Evolutionary conservation across 1,140 invertebrate species (phyloP).

Genomic region (Caenorhabditis elegans): WBcel235 BX284605.5:14979501-14980000

Average conservation of each 20-base stretch:
- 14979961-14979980: constrained; percentile 10
- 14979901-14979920: not conserved
- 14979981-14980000: not conserved
- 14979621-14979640: too few species aligned
- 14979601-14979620: too few species aligned
- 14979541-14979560: too few species aligned
- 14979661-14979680: not conserved
- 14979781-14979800: not conserved
- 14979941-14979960: not conserved
- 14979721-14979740: not conserved
- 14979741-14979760: constrained; percentile 23
- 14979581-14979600: too few species aligned
- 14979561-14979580: too few species aligned
- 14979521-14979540: too few species aligned
- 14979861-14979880: not conserved
- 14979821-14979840: not conserved
- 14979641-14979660: too few species aligned
- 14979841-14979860: not conserved
- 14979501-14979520: too few species aligned
- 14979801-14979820: not conserved
- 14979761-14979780: not conserved
- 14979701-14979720: constrained; percentile 6
- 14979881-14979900: not conserved
- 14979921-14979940: not conserved
- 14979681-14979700: constrained; percentile 16